phyloP scores from a whole-genome alignment of 1,140 invertebrate genomes.

The Micrasema minimum region DNA sequence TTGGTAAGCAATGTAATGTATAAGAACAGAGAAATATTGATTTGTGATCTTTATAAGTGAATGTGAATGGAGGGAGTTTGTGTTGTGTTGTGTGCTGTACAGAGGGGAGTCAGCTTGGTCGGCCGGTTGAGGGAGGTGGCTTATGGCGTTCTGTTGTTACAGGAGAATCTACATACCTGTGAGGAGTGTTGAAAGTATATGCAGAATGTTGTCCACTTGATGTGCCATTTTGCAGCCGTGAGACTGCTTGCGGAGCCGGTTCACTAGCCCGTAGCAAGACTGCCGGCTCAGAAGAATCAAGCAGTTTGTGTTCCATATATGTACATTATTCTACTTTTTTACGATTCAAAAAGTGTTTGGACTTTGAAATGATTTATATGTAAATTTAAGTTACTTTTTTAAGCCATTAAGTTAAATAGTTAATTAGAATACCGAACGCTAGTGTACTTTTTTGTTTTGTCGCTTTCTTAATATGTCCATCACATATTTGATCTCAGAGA shows the following conservation, averaged over 20 bases:
- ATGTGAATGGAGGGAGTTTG: too few species aligned
- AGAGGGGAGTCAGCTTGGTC: too few species aligned
- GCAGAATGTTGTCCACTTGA: slow-evolving; percentile 5
- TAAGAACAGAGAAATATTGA: too few species aligned
- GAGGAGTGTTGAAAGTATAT: slow-evolving; percentile 51
- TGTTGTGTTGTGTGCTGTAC: background rate
- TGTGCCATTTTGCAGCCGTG: slow-evolving; percentile 5
- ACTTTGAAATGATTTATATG: slow-evolving; percentile 38
- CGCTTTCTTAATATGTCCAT: slow-evolving; percentile 51
- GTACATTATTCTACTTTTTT: slow-evolving; percentile 36
- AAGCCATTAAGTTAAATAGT: slow-evolving; percentile 24
- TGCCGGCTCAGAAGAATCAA: slow-evolving; percentile 24
- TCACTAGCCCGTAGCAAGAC: background rate
- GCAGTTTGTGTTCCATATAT: slow-evolving; percentile 38
- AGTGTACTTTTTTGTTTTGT: slow-evolving; percentile 52
- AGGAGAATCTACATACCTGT: slow-evolving; percentile 69
- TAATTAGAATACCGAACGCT: slow-evolving; percentile 49
- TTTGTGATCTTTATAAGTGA: too few species aligned
- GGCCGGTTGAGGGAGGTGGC: slow-evolving; percentile 20
- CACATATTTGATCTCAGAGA: slow-evolving; percentile 52
- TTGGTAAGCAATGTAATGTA: too few species aligned
- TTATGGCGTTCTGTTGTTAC: slow-evolving; percentile 55
- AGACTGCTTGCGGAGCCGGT: background rate
- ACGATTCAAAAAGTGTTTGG: slow-evolving; percentile 23
- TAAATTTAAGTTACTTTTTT: slow-evolving; percentile 26